Base-by-base conservation (phyloP, 2,797 vertebrate species). In the Neosilurus mollespiculum region DNA sequence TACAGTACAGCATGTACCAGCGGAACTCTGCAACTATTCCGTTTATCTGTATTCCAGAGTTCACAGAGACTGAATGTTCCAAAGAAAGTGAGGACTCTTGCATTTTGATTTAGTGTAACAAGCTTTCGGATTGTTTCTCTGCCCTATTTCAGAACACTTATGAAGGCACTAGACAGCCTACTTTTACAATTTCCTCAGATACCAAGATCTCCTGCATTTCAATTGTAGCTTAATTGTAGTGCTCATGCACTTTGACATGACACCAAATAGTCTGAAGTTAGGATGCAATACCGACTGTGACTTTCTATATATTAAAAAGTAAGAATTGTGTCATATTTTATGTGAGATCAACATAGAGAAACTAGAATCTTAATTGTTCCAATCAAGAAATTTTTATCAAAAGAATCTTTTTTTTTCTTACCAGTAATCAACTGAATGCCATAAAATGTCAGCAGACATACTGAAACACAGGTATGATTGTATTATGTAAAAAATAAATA, bases 51-150 rank as follows among this genome's bases (percentile, higher is more conserved):
- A 81, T 79, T 82, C 78, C 81, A 89, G 87, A 88, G 88, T 88
- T 90, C 88, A 86, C 87, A 90, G 87, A 90, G 91, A 90, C 89
- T 92, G 89, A 88, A 90, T 91, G 90, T 92, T 87, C 84, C 59
- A 83, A 82, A 73, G 79, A 85, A 86, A 79, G 87, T 83, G 88
- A 88, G 88, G 86, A 87, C 86, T 90, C 88, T 84, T 83, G 83
- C 62, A 80, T 91, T 89, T 73, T 75, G 78, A 89, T 83, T 87
- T 84, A 91, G 93, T 93, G 92, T 94, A 78, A 71, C 37, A 72
- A 70, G 85, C 91, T 89, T 89, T 92, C 84, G 88, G 88, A 84
- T 73, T 75, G 72, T 75, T 87, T 90, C 88, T 81, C 54, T 37
- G 34, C 56, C 87, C 87, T 87, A 83, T 78, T 89, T 87, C 89